These are phyloP conservation scores for Colossoma macropomum DNA, from an alignment of 2,113 vertebrate genomes.

Conservation along the genomic window DNA sequence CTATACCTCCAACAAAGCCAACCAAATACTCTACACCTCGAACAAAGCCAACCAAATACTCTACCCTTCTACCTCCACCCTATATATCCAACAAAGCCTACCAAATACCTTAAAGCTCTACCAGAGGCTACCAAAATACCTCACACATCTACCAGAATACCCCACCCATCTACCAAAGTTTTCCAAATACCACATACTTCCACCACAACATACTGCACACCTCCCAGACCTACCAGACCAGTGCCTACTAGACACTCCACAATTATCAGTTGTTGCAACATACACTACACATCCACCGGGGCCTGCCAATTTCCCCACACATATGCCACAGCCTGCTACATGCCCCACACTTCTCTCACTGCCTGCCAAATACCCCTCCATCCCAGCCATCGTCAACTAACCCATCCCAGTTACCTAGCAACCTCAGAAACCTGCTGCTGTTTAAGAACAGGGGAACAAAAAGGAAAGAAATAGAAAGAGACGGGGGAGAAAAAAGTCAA, in stretches of 20 bases:
- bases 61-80: neutral
- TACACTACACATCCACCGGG: neutral
- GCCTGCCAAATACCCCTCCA: constrained; percentile 36
- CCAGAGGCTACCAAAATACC: neutral
- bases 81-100: neutral
- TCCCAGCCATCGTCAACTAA: constrained; percentile 42
- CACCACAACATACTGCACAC: no score
- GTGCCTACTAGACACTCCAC: neutral
- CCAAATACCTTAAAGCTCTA: neutral
- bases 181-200: neutral
- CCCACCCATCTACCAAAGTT: neutral
- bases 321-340: constrained; percentile 20
- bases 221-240: neutral
- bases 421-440: constrained; percentile 51
- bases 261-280: no score
- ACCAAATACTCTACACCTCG: neutral
- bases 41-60: neutral
- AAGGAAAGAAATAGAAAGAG: constrained; percentile 22
- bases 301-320: constrained; percentile 10
- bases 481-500: neutral
- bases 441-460: constrained; percentile 24
- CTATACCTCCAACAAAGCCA: neutral
- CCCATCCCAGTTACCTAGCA: constrained; percentile 64
- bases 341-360: neutral
- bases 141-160: neutral